A percentile compares a stretch with the other conserved stretches of the same genome.
Conservation (phyloP, 2,797 vertebrate genomes). For the Hephaestus fuliginosus region DNA sequence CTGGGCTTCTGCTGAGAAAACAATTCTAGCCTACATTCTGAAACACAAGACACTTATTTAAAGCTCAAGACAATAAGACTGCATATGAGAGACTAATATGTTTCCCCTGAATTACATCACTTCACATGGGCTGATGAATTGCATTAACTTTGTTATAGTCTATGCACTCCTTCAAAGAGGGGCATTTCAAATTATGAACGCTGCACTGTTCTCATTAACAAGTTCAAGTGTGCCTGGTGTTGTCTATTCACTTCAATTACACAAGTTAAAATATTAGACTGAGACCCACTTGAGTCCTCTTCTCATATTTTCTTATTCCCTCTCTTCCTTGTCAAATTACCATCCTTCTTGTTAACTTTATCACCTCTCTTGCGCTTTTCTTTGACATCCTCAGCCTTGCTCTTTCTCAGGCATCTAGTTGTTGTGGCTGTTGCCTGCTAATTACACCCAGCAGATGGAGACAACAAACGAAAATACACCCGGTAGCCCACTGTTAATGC, state of each 20-base stretch:
- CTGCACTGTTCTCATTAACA: constrained; percentile 68
- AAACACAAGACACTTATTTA: neutral
- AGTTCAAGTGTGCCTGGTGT: constrained; percentile 50
- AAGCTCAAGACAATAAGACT: neutral
- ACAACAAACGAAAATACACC: constrained; percentile 54
- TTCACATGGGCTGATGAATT: constrained; percentile 46
- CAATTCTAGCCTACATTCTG: neutral
- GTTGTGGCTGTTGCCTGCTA: constrained; percentile 53
- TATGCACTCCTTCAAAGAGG: constrained; percentile 53
- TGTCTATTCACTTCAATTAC: constrained; percentile 62
- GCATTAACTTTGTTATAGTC: constrained; percentile 62
- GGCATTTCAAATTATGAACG: constrained; percentile 65
- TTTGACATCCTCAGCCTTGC: constrained; percentile 25
- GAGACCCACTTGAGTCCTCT: constrained; percentile 58
- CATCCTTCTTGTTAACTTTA: constrained; percentile 44
- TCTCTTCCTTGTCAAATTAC: constrained; percentile 61
- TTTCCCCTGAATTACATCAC: constrained; percentile 17
- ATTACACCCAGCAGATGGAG: constrained; percentile 75
- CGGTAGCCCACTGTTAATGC: constrained; percentile 11
- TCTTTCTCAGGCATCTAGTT: constrained; percentile 39
- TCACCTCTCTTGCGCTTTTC: constrained; percentile 32
- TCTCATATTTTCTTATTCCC: constrained; percentile 60
- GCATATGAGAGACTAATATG: neutral
- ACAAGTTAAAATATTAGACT: constrained; percentile 70
- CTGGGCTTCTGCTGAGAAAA: neutral